A percentile compares a stretch with the other conserved stretches of the same genome.
Evolutionary conservation across 2,113 vertebrate genomes (phyloP).

Genomic region (Dolichallabes microphthalmus): DNA sequence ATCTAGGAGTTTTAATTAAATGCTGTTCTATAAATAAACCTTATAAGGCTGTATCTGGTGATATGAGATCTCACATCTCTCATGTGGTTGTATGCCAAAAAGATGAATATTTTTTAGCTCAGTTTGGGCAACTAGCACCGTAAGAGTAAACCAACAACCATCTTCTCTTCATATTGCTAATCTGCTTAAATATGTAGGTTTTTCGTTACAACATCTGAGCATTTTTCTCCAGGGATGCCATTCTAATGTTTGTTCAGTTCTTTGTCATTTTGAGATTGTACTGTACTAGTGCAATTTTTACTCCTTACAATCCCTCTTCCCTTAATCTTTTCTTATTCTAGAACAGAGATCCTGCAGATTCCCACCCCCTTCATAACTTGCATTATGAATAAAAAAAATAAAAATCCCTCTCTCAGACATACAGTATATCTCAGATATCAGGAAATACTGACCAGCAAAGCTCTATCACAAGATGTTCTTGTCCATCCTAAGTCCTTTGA

Average conservation of each 20-base stretch:
- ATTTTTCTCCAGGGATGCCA: neutral
- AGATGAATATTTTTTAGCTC: neutral
- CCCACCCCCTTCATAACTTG: neutral
- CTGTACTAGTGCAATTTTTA: neutral
- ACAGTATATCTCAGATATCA: neutral
- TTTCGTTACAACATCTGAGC: neutral
- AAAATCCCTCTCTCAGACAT: too few relatives aligned
- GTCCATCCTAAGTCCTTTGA: neutral
- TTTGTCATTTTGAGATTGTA: neutral
- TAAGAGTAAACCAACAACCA: neutral
- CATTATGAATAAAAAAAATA: neutral
- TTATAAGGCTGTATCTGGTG: neutral
- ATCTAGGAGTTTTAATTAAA: neutral
- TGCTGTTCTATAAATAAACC: neutral
- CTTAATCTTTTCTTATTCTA: neutral
- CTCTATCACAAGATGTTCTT: neutral
- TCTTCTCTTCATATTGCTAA: neutral
- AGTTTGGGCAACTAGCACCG: neutral
- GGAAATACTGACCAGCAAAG: neutral
- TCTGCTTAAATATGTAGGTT: neutral
- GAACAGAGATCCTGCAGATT: neutral
- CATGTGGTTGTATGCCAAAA: neutral
- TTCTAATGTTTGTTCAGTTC: neutral
- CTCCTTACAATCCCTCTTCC: neutral
- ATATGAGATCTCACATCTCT: neutral